Conservation (phyloP, 2,113 vertebrate genomes). For the Gasterosteus aculeatus region DNA sequence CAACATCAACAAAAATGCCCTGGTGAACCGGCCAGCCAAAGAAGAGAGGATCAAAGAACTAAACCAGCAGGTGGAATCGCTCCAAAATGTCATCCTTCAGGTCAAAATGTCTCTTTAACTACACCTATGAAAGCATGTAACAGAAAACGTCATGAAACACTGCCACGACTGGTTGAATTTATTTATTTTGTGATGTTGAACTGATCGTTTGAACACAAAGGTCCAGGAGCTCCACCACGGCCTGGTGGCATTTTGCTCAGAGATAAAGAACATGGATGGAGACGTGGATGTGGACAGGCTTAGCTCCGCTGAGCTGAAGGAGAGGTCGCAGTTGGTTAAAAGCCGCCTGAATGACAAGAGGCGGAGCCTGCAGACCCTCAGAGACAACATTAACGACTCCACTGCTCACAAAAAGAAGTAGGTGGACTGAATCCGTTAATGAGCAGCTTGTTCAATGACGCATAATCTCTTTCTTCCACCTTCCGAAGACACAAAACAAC, state of each 20-base stretch:
- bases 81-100: conserved; percentile 78
- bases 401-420: conserved; percentile 68
- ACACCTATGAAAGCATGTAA: neutral
- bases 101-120: conserved; percentile 38
- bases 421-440: conserved; percentile 21
- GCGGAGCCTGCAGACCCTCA: conserved; percentile 58
- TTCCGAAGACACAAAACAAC: neutral
- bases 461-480: neutral
- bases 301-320: conserved; percentile 59
- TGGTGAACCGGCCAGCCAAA: conserved; percentile 51
- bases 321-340: conserved; percentile 68
- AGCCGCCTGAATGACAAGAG: conserved; percentile 72
- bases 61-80: conserved; percentile 76
- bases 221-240: conserved; percentile 76
- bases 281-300: conserved; percentile 49
- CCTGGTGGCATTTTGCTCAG: conserved; percentile 74
- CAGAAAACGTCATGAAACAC: neutral
- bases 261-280: conserved; percentile 74
- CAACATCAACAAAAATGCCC: conserved; percentile 40
- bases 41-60: conserved; percentile 75
- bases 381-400: conserved; percentile 58
- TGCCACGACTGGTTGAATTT: neutral
- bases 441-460: neutral
- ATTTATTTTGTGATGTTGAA: neutral
- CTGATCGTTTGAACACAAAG: conserved; percentile 42